phyloP scores from a whole-genome alignment of 2,113 vertebrate genomes.

The Cyanoramphus novaezelandiae region DNA sequence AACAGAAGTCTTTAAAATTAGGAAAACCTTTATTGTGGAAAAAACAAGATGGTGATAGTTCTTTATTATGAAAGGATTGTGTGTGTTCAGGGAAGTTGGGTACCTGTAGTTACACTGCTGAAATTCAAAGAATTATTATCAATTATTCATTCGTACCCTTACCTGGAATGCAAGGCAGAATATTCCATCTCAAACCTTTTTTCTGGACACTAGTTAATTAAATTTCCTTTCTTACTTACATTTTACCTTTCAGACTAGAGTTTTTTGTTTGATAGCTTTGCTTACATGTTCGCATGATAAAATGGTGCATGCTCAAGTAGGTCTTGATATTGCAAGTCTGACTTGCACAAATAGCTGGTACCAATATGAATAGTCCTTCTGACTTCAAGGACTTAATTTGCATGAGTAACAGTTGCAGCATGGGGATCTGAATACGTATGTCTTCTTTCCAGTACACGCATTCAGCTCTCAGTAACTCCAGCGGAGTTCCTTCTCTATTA shows the following conservation, averaged over 20 bases:
- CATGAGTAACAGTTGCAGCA: background rate
- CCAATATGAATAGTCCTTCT: background rate
- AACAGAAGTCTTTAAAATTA: background rate
- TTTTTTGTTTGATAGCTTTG: slow-evolving; percentile 10
- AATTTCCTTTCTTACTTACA: background rate
- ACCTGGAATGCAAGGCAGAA: background rate
- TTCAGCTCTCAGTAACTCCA: slow-evolving; percentile 14
- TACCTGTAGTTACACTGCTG: background rate
- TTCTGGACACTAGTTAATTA: slow-evolving; percentile 11
- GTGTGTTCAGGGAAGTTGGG: background rate
- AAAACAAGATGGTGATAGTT: background rate
- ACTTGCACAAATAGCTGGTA: background rate
- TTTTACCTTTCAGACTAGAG: background rate
- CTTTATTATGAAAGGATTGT: background rate
- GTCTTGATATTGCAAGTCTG: background rate
- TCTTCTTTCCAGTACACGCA: background rate
- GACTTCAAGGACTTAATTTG: slow-evolving; percentile 47
- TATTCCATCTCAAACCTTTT: background rate
- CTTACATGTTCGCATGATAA: background rate
- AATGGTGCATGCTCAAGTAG: background rate
- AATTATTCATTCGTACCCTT: background rate
- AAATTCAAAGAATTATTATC: background rate
- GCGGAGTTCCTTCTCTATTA: background rate
- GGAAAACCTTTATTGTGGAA: background rate
- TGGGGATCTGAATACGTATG: background rate